Base-by-base conservation (phyloP, 1,140 invertebrate genomes). In the Lysiphlebus fabarum region DNA sequence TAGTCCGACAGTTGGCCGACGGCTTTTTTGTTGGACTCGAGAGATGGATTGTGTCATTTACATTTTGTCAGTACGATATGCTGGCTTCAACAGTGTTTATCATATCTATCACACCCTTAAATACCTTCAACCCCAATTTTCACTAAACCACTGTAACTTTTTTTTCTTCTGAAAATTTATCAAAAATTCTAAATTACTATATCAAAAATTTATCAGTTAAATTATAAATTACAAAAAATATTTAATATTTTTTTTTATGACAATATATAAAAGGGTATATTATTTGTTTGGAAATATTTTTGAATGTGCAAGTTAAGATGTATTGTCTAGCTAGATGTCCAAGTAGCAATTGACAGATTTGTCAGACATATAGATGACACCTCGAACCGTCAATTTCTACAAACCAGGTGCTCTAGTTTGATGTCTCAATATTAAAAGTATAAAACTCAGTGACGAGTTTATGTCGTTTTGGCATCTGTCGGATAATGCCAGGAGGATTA, bases 31-130 rank as follows among this genome's bases (percentile, higher is more conserved):
- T 74, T 71, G 70, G 66, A 36, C 5, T 67, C 63, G 63, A 69
- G 71, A 79, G 78, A 80, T 79, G 76, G 78, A 80, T 80, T 72
- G 68, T 65, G 76, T 68, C 78, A 80, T 80, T 80, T 80, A 79
- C 78, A 80, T 80, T 78, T 78, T 78, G 78, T 78, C 78, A 78
- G 72, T 71, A 66, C 77, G 76, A 74, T 75, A 76, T 77, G 76
- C 75, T 72, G 68, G 69, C 71, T 61, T 51, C 65, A 55, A 62
- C 49, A 58, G 64, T 61, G 69, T 67, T 51, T 78, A 77, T 77
- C 76, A 75, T 73, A 75, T 74, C 77, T 78, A 79, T 79, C 78
- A 78, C 68, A 66, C 64, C 64, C 65, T 62, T 56, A 26, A 26
- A 26, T 26, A 26, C 62, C 43, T 54, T 33, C 44, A 26, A 26